Conservation (phyloP, 2,797 vertebrate species). For the Amniataba percoides region DNA sequence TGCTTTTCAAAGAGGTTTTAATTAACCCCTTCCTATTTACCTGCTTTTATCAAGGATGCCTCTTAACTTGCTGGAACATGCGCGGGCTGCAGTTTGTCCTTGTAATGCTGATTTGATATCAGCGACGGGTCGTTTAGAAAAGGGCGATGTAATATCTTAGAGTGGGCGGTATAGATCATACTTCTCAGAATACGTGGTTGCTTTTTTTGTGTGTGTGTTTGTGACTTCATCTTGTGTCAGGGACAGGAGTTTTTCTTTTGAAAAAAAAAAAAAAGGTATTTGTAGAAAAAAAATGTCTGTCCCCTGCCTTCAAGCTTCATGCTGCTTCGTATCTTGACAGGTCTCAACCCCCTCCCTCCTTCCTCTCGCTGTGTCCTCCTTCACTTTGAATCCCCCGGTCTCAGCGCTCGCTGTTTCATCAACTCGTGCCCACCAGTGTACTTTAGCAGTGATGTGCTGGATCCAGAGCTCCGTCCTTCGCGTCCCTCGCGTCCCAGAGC, state of each 20-base stretch:
- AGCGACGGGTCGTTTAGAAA: background rate
- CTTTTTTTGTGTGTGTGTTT: background rate
- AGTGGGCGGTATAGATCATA: background rate
- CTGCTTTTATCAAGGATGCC: background rate
- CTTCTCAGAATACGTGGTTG: background rate
- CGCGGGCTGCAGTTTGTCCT: background rate
- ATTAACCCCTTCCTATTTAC: background rate
- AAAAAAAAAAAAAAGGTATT: no score
- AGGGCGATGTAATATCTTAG: background rate
- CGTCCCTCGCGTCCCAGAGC: slow-evolving; percentile 1
- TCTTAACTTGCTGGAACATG: background rate
- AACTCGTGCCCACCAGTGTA: slow-evolving; percentile 14
- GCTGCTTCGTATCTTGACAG: slow-evolving; percentile 14
- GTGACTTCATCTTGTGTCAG: background rate
- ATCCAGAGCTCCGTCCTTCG: slow-evolving; percentile 26
- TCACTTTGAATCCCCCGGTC: background rate
- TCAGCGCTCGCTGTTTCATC: slow-evolving; percentile 18
- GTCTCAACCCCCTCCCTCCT: background rate
- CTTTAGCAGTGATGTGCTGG: slow-evolving; percentile 10
- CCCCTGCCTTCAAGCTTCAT: background rate
- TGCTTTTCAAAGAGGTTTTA: background rate
- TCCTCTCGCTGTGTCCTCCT: background rate
- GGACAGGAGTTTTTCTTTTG: background rate
- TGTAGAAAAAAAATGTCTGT: no score
- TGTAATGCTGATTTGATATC: slow-evolving; percentile 3